phyloP scores from a whole-genome alignment of 2,888 invertebrate species.

The Limnephilus lunatus region DNA sequence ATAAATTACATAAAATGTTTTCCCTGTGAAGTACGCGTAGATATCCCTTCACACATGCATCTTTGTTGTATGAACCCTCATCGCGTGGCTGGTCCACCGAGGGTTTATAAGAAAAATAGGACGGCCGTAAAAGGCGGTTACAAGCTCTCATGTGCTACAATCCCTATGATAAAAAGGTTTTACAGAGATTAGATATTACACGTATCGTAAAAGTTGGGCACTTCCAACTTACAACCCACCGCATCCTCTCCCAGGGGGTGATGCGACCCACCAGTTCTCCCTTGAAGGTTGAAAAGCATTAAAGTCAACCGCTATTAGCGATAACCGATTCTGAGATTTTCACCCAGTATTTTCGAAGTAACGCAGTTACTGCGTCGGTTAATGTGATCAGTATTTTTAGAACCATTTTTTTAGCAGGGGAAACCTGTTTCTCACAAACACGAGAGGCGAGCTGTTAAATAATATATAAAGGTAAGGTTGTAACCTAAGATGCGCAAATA shows the following conservation, averaged over 20 bases:
- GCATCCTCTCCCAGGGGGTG: not conserved
- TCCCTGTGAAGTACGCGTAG: not conserved
- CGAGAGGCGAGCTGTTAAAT: not conserved
- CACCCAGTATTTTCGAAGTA: not conserved
- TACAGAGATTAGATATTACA: not conserved
- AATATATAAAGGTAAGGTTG: no score
- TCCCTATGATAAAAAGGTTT: slow-evolving; percentile 2
- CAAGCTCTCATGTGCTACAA: not conserved
- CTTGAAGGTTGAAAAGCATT: not conserved
- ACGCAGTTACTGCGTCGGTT: not conserved
- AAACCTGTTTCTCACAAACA: not conserved
- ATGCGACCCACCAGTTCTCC: not conserved
- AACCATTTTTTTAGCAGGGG: not conserved
- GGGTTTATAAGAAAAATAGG: not conserved
- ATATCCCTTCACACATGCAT: not conserved
- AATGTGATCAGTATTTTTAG: not conserved
- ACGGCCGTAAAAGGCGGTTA: not conserved
- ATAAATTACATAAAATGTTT: not conserved
- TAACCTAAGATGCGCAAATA: no score
- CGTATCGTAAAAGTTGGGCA: not conserved
- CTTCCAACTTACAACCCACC: not conserved
- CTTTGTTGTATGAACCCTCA: not conserved
- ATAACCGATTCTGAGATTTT: not conserved
- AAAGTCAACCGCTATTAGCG: not conserved
- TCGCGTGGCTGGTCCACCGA: not conserved